These are phyloP conservation scores for Nycticryphes semicollaris DNA, from an alignment of 2,113 vertebrate species.

Conservation along the genomic window DNA sequence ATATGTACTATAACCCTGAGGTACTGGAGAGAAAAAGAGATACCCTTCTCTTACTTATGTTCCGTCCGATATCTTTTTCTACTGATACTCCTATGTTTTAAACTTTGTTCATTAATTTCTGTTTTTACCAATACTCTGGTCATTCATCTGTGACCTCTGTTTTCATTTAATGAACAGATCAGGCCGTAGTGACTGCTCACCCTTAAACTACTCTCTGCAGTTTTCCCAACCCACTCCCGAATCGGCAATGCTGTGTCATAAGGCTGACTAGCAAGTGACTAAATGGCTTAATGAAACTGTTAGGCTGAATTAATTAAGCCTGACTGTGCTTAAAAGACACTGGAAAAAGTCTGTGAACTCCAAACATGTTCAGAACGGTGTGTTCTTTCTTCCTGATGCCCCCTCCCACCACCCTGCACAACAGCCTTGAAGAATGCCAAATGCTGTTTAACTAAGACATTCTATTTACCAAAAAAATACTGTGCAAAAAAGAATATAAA, in stretches of 20 bases:
- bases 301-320: background rate
- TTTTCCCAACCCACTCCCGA: background rate
- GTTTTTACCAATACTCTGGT: background rate
- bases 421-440: rapidly evolving
- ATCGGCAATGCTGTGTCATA: rapidly evolving
- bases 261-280: background rate
- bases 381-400: background rate
- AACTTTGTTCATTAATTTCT: background rate
- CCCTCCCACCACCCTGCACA: too few relatives aligned
- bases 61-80: background rate
- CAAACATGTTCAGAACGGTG: rapidly evolving
- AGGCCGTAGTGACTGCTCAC: rapidly evolving
- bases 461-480: background rate
- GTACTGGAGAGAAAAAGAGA: background rate
- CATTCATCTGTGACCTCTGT: background rate
- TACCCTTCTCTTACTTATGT: background rate
- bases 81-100: background rate
- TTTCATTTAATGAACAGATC: rapidly evolving
- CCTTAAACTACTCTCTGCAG: background rate
- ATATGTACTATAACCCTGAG: background rate
- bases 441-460: background rate
- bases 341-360: background rate
- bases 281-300: background rate
- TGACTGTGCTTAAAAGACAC: background rate
- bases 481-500: background rate